Base-by-base conservation (phyloP, 2,888 invertebrate genomes). In the Oscheius sp. region DNA sequence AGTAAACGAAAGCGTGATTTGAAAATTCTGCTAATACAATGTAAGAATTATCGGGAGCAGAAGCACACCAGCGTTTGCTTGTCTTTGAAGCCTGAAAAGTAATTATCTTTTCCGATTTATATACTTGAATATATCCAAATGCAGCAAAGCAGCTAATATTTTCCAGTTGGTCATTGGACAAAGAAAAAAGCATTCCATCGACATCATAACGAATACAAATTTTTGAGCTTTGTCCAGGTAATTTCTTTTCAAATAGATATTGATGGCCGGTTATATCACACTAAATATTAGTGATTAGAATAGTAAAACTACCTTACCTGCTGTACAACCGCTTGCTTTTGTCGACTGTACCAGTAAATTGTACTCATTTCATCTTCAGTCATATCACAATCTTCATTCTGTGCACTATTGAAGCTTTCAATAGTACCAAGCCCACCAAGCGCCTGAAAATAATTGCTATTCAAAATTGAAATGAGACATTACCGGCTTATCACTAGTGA, bases 1-100 rank as follows among this genome's bases (percentile, higher is more conserved):
- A 72, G 66, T 80, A 81, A 24, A 82, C n/a, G 30, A 78, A 76
- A 8, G 74, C 70, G 24, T 77, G 77, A 49, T 80, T 75, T 32
- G 38, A 74, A 6, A 67, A 26, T 45, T 82, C 78, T 17, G 76
- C 67, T 22, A 82, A 72, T 3, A 68, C 64, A 8, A 78, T 78
- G 50, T 78, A 79, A 6, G 69, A 47, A 38, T 64, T 54, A 66
- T 74, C 64, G 17, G 78, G 77, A 14, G 77, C 65, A 63, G 70
- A 70, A 33, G 73, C 74, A 2, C 76, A 66, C 74, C 74, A 76
- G 4, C 69, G 9, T 33, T 71, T 56, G 2, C 26, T 41, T 4
- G 65, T 57, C 49, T 76, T 76, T 38, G 76, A 76, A 2, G 65
- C 65, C 69, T 69, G 44, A n/a, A 69, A 79, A n/a, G 22, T 24